A percentile compares a stretch with the other conserved stretches of the same genome.
Conservation (phyloP, 1,140 invertebrate genomes). For the Varroa destructor region DNA sequence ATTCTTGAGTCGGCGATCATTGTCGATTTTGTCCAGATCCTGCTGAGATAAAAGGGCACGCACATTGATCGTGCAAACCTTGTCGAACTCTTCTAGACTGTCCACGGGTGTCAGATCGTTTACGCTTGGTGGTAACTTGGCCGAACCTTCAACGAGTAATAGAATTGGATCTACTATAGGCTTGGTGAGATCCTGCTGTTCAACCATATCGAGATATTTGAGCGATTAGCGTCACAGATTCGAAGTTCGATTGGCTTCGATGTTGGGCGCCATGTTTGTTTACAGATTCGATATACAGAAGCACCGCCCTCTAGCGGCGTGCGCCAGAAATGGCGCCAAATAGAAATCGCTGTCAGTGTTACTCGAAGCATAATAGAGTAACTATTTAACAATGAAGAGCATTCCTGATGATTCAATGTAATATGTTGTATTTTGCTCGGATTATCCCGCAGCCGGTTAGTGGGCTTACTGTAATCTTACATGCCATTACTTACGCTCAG, state of each 20-base stretch:
- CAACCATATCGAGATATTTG: neutral
- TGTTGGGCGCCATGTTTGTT: constrained; percentile 22
- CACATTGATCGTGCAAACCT: constrained; percentile 8
- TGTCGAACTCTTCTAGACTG: constrained; percentile 12
- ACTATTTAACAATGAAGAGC: no score
- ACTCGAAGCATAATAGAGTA: no score
- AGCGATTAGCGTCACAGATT: neutral
- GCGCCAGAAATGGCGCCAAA: no score
- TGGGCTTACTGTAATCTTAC: no score
- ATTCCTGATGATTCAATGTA: no score
- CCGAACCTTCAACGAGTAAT: neutral
- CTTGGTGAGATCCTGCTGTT: constrained; percentile 17
- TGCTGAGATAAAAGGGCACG: neutral
- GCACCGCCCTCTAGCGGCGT: no score
- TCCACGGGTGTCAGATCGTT: constrained; percentile 5
- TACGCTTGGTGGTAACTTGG: neutral
- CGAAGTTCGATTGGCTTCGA: neutral
- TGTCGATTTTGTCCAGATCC: neutral
- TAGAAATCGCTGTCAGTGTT: no score
- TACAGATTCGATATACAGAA: no score
- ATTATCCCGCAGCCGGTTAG: no score
- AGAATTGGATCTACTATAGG: constrained; percentile 17
- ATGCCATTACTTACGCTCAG: no score
- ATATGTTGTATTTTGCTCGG: no score
- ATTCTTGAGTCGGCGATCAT: neutral